phyloP scores from a whole-genome alignment of 1,140 invertebrate species.

The Aphelinus atriplicis region DNA sequence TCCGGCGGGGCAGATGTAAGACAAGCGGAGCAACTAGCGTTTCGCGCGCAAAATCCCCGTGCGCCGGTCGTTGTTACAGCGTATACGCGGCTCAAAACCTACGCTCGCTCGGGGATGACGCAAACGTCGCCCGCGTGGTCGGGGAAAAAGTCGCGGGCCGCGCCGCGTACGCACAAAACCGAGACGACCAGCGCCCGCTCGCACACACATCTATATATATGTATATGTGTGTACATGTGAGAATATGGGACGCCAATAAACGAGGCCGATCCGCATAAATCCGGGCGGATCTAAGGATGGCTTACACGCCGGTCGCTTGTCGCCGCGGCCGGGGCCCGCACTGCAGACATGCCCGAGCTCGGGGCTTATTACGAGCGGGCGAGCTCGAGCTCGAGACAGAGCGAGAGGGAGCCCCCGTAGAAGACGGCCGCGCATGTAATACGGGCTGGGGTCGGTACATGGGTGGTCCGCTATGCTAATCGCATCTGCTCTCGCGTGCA shows the following conservation, averaged over 20 bases:
- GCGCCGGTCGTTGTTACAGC: too few species aligned
- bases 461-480: conserved; percentile 62
- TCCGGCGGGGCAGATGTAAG: too few species aligned
- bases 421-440: background rate
- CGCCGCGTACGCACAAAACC: background rate
- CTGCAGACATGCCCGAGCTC: conserved; percentile 55
- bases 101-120: too few species aligned
- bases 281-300: conserved; percentile 61
- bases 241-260: conserved; percentile 56
- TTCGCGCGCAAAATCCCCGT: too few species aligned
- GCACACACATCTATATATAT: conserved; percentile 1
- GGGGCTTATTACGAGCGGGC: conserved; percentile 59
- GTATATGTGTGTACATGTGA: conserved; percentile 50
- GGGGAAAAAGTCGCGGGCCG: background rate
- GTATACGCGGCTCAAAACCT: too few species aligned
- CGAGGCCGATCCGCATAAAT: conserved; percentile 66
- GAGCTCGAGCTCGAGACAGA: conserved; percentile 46
- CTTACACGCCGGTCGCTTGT: conserved; percentile 62
- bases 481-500: conserved; percentile 20
- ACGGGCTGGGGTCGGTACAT: conserved; percentile 57
- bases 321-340: conserved; percentile 45
- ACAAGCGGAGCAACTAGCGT: too few species aligned
- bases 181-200: background rate
- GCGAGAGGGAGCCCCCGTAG: conserved; percentile 1
- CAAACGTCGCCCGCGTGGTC: too few species aligned